Evolutionary conservation across 1,140 invertebrate species (phyloP), one percentile per base, ranked within the genome.

Genomic region (Halictus rubicundus): DNA sequence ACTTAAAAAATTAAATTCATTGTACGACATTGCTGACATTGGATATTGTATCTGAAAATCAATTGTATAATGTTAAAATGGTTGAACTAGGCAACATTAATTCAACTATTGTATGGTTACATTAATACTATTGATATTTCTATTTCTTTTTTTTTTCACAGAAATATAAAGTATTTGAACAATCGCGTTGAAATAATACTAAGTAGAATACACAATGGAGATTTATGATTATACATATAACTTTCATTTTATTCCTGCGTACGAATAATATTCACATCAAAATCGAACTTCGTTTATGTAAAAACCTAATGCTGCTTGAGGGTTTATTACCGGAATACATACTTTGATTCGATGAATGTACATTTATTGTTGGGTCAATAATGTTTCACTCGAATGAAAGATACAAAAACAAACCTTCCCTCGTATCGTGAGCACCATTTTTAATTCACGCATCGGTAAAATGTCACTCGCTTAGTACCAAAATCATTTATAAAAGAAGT

Each of bases 201-300:
- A n/a, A 54, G 32, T 10, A 6, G 21, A 57, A 25, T 42, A 37
- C 49, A 12, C 2, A 27, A 63, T 25, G 66, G 57, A 68, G 63
- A 21, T 21, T 54, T 19, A 25, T 27, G 54, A n/a, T 70, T 39
- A 32, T 32, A 42, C 21, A 75, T 46, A 65, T 14, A 12, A 75
- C 39, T 68, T 42, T 68, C n/a, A n/a, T 42, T 75, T 75, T 75
- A 75, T 75, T 75, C 21, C 0, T 16, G 10, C 39, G 39, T 68
- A 68, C 21, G 54, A 57, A 57, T 59, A 75, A 75, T 59, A 68
- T 75, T 66, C 73, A 75, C 73, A 75, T 75, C 49, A 57, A 75
- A 68, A 75, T 75, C 49, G 73, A 68, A 75, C 8, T 68, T 57
- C 6, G 49, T 75, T 68, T 27, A 42, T 42, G n/a, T 75, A 57